A percentile compares a stretch with the other conserved stretches of the same genome.
These are phyloP conservation scores for Bubo blakistoni DNA, from an alignment of 2,113 vertebrate species.

Conservation along the genomic window DNA sequence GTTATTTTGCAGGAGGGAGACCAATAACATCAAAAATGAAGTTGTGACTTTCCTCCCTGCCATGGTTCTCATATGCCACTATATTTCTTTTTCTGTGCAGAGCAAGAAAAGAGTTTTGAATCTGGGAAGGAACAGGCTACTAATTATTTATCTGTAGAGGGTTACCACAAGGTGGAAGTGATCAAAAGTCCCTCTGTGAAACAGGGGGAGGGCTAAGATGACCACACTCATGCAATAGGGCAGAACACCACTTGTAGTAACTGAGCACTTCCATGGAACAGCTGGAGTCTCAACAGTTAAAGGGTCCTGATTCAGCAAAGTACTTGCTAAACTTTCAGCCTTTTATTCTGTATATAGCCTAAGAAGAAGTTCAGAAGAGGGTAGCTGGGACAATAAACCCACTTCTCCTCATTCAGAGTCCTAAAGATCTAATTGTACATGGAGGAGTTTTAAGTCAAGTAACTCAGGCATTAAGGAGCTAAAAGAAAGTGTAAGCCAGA, in stretches of 20 bases:
- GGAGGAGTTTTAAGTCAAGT: background rate
- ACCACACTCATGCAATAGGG: background rate
- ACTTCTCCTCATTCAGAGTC: background rate
- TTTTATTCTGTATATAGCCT: background rate
- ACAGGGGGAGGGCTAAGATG: background rate
- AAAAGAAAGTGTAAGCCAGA: background rate
- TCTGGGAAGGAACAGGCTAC: background rate
- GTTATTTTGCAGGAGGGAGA: background rate
- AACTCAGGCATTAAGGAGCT: background rate
- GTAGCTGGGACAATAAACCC: background rate
- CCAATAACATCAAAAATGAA: background rate
- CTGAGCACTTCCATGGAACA: background rate
- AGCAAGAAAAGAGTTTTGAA: background rate
- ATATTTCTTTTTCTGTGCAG: background rate
- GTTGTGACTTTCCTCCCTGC: background rate
- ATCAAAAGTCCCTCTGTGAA: background rate
- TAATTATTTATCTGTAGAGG: background rate
- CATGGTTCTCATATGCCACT: background rate
- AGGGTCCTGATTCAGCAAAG: background rate
- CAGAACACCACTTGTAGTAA: background rate
- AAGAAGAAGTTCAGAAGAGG: background rate
- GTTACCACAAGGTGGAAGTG: background rate
- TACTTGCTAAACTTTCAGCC: background rate
- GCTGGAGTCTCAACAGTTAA: background rate
- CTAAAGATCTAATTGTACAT: background rate